Conservation (phyloP, 2,888 invertebrate genomes). For the Holacanthella duospinosa region DNA sequence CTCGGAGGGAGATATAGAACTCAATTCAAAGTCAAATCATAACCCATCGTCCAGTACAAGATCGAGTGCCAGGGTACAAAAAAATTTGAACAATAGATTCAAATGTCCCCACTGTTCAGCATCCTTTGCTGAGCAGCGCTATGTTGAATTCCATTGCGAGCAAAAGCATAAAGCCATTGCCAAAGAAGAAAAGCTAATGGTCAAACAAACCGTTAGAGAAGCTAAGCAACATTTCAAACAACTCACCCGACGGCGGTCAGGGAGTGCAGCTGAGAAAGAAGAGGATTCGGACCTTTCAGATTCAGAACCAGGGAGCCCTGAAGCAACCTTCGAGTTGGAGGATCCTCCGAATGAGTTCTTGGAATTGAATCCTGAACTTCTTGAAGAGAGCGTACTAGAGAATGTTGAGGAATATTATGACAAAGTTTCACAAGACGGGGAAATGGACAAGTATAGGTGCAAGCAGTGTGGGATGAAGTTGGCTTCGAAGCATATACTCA, state of each 20-base stretch:
- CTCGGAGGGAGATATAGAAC: no score
- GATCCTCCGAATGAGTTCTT: no score
- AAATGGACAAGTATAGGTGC: no score
- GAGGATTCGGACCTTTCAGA: no score
- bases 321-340: no score
- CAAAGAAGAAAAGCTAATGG: not conserved
- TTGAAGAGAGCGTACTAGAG: no score
- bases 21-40: no score
- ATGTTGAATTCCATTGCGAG: not conserved
- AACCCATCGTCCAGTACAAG: no score
- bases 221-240: not conserved
- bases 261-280: no score
- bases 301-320: no score
- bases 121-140: not conserved
- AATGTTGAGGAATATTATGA: not conserved
- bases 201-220: not conserved
- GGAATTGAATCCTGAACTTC: no score
- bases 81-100: not conserved
- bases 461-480: not conserved
- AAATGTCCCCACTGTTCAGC: slow-evolving; percentile 1
- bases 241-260: not conserved
- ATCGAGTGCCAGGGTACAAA: not conserved
- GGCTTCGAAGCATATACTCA: not conserved
- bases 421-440: not conserved
- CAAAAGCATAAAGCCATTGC: not conserved